Percentiles rank a stretch among this genome's conserved stretches.
phyloP scores from a whole-genome alignment of 1,140 invertebrate species.

The Caenorhabditis tropicalis region DNA sequence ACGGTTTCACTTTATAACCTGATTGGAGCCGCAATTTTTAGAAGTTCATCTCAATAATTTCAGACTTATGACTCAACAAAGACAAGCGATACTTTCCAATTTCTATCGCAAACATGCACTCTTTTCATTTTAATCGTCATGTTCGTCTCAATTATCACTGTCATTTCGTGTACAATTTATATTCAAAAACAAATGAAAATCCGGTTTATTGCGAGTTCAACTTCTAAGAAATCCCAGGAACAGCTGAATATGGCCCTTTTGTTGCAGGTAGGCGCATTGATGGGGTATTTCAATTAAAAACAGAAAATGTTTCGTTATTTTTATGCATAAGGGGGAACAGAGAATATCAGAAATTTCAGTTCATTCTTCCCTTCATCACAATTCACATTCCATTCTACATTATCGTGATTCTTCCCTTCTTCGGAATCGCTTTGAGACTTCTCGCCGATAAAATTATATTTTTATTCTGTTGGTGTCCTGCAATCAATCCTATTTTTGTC shows the following conservation, averaged over 20 bases:
- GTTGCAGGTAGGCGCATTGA: not conserved
- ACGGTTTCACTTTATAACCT: no score
- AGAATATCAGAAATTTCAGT: not conserved
- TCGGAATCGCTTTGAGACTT: not conserved
- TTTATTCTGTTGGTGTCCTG: not conserved
- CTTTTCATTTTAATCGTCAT: not conserved
- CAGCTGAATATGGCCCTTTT: not conserved
- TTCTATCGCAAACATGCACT: not conserved
- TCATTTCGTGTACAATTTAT: not conserved
- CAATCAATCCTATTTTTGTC: not conserved
- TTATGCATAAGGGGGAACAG: no score
- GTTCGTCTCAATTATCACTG: not conserved
- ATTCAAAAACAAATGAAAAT: conserved; percentile 6
- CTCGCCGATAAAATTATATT: not conserved
- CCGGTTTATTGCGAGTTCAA: not conserved
- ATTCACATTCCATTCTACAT: not conserved
- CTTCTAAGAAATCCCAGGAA: not conserved
- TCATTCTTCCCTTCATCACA: not conserved
- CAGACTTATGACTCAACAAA: not conserved
- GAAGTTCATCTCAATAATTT: no score
- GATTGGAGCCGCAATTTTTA: no score
- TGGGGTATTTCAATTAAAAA: not conserved
- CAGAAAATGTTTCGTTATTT: no score
- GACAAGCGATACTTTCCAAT: not conserved
- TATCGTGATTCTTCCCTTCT: not conserved